Evolutionary conservation across 2,888 invertebrate genomes (phyloP), one percentile per base, ranked within the genome.

Genomic region (Mythimna loreyi): DNA sequence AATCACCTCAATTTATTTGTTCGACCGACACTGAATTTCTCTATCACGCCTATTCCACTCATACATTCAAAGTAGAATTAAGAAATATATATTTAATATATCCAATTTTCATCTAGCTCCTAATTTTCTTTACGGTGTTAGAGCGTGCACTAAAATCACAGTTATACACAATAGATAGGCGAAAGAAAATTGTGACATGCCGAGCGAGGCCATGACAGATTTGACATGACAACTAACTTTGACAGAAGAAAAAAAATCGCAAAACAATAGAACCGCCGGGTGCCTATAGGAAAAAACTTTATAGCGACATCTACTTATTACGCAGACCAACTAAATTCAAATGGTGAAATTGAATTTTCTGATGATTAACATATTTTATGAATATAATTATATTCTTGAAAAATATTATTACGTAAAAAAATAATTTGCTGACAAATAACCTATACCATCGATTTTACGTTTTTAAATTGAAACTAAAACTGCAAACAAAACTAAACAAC

Each of bases 1-100:
- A 85, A 91, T 90, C 91, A 91, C 89, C 84, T 83, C 81, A 82
- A 80, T 83, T 78, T 84, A 86, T 82, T 84, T 84, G 82, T 87
- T 86, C 81, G 75, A 85, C 56, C 69, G 76, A 84, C 78, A 85
- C 86, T 79, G 66, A 81, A 78, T 67, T 74, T 61, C 49, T 74
- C n/a, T 62, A 43, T 55, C 66, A 76, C 64, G 40, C 58, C 57
- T 65, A 63, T 65, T 68, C 36, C 67, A 71, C 63, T 43, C 53
- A 57, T 47, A 28, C 58, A 72, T 71, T 56, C 63, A 60, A 30
- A 30, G 45, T 16, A 30, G 28, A 65, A 60, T 49, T 30, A 58
- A 16, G 50, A 62, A 52, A 65, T 49, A 58, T 57, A 67, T 67
- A 53, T 66, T 60, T 11, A 79, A 72, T 56, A 9, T 61, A 68